A percentile compares a stretch with the other conserved stretches of the same genome.
Evolutionary conservation across 2,888 invertebrate species (phyloP).

Genomic region (Euplagia quadripunctaria): DNA sequence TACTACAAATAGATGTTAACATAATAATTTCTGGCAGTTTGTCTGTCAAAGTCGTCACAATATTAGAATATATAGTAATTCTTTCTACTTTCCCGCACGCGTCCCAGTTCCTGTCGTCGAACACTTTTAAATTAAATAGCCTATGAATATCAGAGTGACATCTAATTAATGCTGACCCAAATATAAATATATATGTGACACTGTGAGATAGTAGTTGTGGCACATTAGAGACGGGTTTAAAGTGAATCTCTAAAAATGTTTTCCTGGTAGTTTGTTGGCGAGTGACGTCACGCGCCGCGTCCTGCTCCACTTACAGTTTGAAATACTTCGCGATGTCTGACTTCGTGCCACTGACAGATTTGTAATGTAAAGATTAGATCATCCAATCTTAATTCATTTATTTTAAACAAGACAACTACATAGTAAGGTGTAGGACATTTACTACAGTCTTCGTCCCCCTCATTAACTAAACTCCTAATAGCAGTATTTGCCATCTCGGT

Average conservation of each 20-base stretch:
- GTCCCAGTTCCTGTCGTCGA: not conserved
- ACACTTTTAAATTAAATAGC: slow-evolving; percentile 7
- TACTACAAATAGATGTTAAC: not conserved
- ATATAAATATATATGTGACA: slow-evolving; percentile 9
- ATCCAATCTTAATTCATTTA: not conserved
- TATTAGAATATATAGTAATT: not conserved
- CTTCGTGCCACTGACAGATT: slow-evolving; percentile 17
- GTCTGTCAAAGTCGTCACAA: slow-evolving; percentile 9
- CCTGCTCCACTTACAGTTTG: slow-evolving; percentile 22
- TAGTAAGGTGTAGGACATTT: not conserved
- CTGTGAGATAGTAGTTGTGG: slow-evolving; percentile 1
- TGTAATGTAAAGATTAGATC: slow-evolving; percentile 8
- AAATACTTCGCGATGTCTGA: slow-evolving; percentile 34
- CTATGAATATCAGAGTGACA: slow-evolving; percentile 4
- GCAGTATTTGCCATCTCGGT: not conserved
- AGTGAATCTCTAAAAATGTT: not conserved
- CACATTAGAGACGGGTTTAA: slow-evolving; percentile 7
- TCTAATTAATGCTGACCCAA: slow-evolving; percentile 18
- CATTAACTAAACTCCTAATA: not conserved
- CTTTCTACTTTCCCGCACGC: not conserved
- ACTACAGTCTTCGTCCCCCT: not conserved
- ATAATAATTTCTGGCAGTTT: not conserved
- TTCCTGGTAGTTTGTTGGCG: not conserved
- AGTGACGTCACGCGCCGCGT: slow-evolving; percentile 12
- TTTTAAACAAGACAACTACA: not conserved